Conservation (phyloP, 2,888 invertebrate species). For the Apodemia mormo region DNA sequence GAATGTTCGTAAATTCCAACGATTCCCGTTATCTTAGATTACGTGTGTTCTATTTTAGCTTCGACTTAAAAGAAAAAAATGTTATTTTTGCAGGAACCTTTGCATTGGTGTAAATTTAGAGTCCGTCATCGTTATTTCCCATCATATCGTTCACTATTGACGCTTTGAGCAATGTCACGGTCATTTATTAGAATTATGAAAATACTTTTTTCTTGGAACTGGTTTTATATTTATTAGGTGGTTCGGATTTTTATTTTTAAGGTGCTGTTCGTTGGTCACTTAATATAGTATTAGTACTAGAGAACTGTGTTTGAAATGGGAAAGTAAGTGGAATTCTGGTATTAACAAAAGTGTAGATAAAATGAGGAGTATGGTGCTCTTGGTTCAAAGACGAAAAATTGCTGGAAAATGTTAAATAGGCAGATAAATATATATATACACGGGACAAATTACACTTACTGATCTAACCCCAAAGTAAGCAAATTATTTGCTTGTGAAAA, state of each 20-base stretch:
- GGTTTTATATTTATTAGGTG: not conserved
- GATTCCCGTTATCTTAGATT: slow-evolving; percentile 34
- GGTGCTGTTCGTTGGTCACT: not conserved
- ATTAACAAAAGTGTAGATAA: too few species aligned
- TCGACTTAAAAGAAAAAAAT: slow-evolving; percentile 20
- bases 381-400: too few species aligned
- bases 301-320: too few species aligned
- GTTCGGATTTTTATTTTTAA: not conserved
- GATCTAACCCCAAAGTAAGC: too few species aligned
- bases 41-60: slow-evolving; percentile 32
- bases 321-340: too few species aligned
- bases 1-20: slow-evolving; percentile 24
- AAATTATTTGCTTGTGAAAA: too few species aligned
- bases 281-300: too few species aligned
- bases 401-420: too few species aligned
- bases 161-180: not conserved
- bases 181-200: not conserved
- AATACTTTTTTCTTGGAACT: not conserved
- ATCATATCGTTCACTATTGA: not conserved
- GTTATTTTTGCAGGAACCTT: not conserved
- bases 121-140: slow-evolving; percentile 21
- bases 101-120: slow-evolving; percentile 1
- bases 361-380: too few species aligned
- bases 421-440: too few species aligned
- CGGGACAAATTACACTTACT: too few species aligned